Evolutionary conservation across 2,113 vertebrate species (phyloP).

Genomic region (Ctenomys sociabilis): DNA sequence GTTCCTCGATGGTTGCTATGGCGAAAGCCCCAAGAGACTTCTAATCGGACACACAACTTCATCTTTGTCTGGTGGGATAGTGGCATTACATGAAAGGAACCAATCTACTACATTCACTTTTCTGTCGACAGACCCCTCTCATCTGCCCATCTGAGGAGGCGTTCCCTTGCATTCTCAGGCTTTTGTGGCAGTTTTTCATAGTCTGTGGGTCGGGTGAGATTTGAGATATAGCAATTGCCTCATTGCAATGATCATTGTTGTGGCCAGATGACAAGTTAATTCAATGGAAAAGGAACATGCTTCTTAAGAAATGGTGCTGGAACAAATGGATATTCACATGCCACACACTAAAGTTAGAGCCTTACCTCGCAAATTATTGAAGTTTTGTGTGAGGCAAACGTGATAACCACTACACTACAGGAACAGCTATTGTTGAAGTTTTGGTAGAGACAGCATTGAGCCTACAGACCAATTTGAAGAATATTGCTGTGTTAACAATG

Average conservation of each 20-base stretch:
- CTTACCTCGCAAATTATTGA: not conserved
- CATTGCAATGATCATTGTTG: not conserved
- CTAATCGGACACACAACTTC: not conserved
- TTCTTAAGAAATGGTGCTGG: not conserved
- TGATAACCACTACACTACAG: too few species aligned
- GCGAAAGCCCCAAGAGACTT: not conserved
- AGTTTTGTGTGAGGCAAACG: too few species aligned
- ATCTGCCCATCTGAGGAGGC: not conserved
- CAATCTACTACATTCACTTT: not conserved
- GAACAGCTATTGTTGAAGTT: not conserved
- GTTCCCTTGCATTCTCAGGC: not conserved
- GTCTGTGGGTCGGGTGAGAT: not conserved
- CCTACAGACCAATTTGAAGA: not conserved
- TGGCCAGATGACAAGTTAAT: not conserved
- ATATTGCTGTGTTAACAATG: not conserved
- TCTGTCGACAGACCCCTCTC: not conserved
- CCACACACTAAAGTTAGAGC: not conserved
- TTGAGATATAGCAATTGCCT: not conserved
- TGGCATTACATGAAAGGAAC: not conserved
- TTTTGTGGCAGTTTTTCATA: not conserved
- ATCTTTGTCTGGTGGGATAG: not conserved
- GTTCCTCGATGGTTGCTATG: too few species aligned
- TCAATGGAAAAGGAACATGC: not conserved
- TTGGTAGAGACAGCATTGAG: not conserved
- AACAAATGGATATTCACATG: not conserved